Evolutionary conservation across 2,797 vertebrate species (phyloP), one percentile per base, ranked within the genome.

Genomic region (Muraenolepis orangiensis): DNA sequence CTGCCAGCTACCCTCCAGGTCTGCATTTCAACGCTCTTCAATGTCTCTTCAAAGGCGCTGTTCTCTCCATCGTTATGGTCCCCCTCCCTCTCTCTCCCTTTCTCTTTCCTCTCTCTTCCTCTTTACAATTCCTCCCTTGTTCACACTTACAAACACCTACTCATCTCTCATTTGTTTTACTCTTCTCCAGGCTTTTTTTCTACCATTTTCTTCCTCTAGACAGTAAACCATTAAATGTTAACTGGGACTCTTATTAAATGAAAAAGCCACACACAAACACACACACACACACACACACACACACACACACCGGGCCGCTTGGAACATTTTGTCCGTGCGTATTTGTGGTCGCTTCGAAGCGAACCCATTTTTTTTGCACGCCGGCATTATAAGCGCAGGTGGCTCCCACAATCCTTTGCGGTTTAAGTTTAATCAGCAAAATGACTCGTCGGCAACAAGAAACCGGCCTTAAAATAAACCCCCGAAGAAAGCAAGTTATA

Each of bases 1-100:
- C 32, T 36, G 30, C 32, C 32, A 30, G 67, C 30, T 16, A 13
- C 66, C 8, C 16, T 51, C 16, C 42, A n/a, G 16, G 16, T 51
- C 42, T 51, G 42, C 16, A 38, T 20, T 16, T n/a, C 42, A 18
- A 51, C 42, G 20, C 18, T 20, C 42, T 16, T 18, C 42, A 16
- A n/a, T 20, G 42, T 51, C 16, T 20, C 42, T 18, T 51, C 16
- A 46, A n/a, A 20, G 16, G 42, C 42, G 14, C 66, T 18, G 14
- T 67, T 67, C 66, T 67, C 66, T 67, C 28, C 29, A 29, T 30
- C 23, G 26, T 29, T 29, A 16, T 26, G 28, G 64, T 3, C 28
- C n/a, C 29, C 16, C 10, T 29, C 57, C 76, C 67, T 72, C 0
- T 42, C 72, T 40, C 69, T 75, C 51, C 71, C 36, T 38, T 13